Base-by-base conservation (phyloP, 2,888 invertebrate genomes). In the Meghimatium bilineatum region DNA sequence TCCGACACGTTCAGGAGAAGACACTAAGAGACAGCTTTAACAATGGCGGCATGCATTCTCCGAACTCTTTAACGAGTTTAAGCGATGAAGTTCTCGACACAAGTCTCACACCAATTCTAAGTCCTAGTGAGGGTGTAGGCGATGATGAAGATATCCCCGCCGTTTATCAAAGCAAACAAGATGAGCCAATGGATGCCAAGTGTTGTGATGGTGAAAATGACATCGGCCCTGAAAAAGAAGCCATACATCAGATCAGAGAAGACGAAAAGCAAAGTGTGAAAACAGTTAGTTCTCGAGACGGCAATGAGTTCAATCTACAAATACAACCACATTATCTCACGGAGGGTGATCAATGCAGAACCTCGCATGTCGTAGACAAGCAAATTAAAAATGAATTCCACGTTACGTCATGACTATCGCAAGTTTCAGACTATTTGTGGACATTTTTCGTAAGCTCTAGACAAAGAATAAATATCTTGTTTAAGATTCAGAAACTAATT, bases 1-100 rank as follows among this genome's bases (percentile, higher is more conserved):
- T 85, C 12, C 63, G 85, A 8, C 72, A 78, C 14, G 82, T 86
- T 29, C 74, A 86, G 76, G 78, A 83, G 67, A 75, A 85, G 34
- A 81, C 80, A 17, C 38, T 80, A 20, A 72, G 80, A 56, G 84
- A 84, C 29, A 84, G 84, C n/a, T 80, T 80, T 75, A 80, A 66
- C 69, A 74, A 67, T 29, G 80, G 80, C 10, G 80, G 80, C 26
- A 72, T 80, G 26, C 84, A 80, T 63, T 84, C 84, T 26, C 84
- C 84, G 23, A 63, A 80, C 20, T 84, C 74, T 1, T 6, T 80
- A 38, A 80, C 80, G 32, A 84, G 84, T 44, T 32, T 84, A 17
- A 67, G 75, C 23, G 80, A 84, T 23, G 83, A 83, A 6, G 67
- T 29, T 26, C 78, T 71, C 12, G 80, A 84, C 6, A 12, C 52